These are phyloP conservation scores for Conomelus anceps DNA, from an alignment of 2,888 invertebrate species.

Conservation along the genomic window DNA sequence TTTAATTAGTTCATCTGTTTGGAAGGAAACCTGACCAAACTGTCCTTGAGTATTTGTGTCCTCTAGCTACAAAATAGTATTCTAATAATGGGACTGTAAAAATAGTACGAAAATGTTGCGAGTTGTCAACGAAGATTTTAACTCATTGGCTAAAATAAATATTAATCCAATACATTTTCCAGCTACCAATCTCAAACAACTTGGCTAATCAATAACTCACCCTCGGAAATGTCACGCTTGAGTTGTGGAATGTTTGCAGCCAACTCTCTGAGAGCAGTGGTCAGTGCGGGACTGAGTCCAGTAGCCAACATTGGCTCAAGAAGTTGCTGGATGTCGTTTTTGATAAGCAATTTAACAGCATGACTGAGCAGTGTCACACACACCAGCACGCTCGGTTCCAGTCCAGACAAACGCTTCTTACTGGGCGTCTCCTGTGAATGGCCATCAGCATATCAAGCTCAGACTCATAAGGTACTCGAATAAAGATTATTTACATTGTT, in stretches of 20 bases:
- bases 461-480: too few species aligned
- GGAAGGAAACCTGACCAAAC: too few species aligned
- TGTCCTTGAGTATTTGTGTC: too few species aligned
- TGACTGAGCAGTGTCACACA: constrained; percentile 87
- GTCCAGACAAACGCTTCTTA: constrained; percentile 58
- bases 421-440: constrained; percentile 66
- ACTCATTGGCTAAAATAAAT: too few species aligned
- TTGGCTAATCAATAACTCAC: constrained; percentile 25
- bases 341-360: constrained; percentile 73
- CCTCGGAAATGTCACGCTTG: constrained; percentile 86
- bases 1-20: too few species aligned
- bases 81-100: too few species aligned
- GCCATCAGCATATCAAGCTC: neutral
- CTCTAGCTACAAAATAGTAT: too few species aligned
- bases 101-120: too few species aligned
- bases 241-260: constrained; percentile 81
- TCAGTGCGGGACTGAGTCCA: constrained; percentile 82
- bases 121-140: too few species aligned
- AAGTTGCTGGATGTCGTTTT: constrained; percentile 71
- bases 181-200: neutral
- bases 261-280: constrained; percentile 83
- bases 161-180: neutral
- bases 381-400: constrained; percentile 86
- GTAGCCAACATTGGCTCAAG: constrained; percentile 89
- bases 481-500: neutral